Conservation (phyloP, 1,140 invertebrate species). For the Laodelphax striatellus region DNA sequence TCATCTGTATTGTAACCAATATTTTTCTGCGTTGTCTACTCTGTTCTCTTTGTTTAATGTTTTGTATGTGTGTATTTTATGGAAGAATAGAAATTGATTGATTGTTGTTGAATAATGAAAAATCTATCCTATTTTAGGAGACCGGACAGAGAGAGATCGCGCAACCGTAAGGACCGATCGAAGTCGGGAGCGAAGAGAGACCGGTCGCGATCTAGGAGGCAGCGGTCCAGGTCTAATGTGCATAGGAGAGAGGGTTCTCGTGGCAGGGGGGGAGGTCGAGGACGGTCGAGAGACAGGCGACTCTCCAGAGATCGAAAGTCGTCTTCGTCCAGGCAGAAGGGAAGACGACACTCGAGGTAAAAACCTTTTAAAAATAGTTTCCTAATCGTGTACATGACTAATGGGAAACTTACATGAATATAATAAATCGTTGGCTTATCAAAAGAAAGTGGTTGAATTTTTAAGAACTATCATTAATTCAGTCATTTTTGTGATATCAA, state of each 20-base stretch:
- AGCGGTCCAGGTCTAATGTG: background rate
- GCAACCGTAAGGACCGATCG: background rate
- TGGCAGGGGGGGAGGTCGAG: background rate
- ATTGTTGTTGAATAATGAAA: background rate
- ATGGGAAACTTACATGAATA: too few relatives aligned
- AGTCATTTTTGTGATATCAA: too few relatives aligned
- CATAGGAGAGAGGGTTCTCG: background rate
- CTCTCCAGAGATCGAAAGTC: too few relatives aligned
- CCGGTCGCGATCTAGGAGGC: background rate
- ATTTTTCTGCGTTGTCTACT: too few relatives aligned
- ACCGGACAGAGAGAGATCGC: background rate
- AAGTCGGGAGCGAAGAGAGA: background rate
- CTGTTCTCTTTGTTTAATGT: too few relatives aligned
- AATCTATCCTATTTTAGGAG: background rate
- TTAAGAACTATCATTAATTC: too few relatives aligned
- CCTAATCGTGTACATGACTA: background rate
- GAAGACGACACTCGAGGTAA: background rate
- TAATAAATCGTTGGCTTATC: too few relatives aligned
- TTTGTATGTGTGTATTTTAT: too few relatives aligned
- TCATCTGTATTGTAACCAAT: too few relatives aligned
- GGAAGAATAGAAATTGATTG: too few relatives aligned
- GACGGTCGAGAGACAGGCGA: background rate
- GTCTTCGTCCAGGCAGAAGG: background rate
- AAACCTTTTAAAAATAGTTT: too few relatives aligned
- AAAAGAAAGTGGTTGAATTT: too few relatives aligned